Evolutionary conservation across 1,140 invertebrate genomes (phyloP).

Genomic region (Prorops nasuta): DNA sequence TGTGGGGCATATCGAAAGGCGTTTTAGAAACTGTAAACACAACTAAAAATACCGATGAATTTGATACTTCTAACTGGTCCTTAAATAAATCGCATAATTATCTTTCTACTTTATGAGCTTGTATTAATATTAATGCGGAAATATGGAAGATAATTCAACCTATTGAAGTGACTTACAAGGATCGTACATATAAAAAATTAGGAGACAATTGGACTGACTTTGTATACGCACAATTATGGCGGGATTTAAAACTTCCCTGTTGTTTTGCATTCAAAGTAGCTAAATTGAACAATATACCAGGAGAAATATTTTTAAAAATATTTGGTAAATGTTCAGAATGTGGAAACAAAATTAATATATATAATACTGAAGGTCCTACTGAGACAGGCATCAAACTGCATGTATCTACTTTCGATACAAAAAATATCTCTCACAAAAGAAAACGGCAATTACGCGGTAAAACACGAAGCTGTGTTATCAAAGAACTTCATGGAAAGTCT

Average conservation of each 20-base stretch:
- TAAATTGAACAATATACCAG: constrained; percentile 3
- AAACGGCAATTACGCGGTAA: background rate
- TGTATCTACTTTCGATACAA: constrained; percentile 9
- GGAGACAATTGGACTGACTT: constrained; percentile 6
- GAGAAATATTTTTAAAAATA: constrained; percentile 6
- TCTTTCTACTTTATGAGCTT: background rate
- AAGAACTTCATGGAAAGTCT: background rate
- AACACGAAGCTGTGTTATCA: background rate
- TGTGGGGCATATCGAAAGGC: no score
- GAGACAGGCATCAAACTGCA: constrained; percentile 3
- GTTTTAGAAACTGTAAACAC: no score
- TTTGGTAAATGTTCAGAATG: constrained; percentile 10
- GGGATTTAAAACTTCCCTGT: constrained; percentile 9
- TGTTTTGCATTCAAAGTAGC: constrained; percentile 8
- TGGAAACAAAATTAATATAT: constrained; percentile 2
- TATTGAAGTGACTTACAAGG: background rate
- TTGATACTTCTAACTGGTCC: background rate
- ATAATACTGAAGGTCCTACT: constrained; percentile 2
- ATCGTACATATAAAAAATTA: constrained; percentile 8
- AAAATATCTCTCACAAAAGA: background rate
- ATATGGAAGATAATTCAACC: background rate
- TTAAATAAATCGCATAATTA: background rate
- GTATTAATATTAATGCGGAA: background rate
- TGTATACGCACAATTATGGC: constrained; percentile 9
- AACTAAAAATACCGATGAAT: background rate